Evolutionary conservation across 1,140 invertebrate species (phyloP).

Genomic region (Brachionus manjavacas): DNA sequence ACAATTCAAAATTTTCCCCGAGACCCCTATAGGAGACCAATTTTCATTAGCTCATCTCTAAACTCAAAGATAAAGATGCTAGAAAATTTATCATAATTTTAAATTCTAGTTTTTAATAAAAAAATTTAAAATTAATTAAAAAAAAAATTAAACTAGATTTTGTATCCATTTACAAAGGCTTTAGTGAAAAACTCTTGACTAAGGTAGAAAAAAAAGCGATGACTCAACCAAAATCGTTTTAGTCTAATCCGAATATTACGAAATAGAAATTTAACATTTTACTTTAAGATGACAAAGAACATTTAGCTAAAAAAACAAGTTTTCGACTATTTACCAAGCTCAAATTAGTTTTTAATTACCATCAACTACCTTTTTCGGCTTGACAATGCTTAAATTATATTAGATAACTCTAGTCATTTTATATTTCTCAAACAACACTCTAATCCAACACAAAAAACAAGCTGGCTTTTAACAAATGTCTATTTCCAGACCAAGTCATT

Average conservation of each 20-base stretch:
- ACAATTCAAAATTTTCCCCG: too few species aligned
- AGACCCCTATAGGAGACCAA: neutral
- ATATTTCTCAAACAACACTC: neutral
- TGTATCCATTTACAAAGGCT: neutral
- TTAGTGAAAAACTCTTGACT: neutral
- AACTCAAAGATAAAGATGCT: neutral
- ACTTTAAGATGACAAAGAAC: neutral
- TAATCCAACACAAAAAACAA: neutral
- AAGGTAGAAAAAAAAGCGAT: neutral
- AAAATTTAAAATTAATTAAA: neutral
- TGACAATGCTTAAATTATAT: neutral
- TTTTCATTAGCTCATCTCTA: neutral
- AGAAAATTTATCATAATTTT: neutral
- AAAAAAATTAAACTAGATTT: neutral
- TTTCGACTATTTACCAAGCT: neutral
- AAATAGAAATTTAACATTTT: neutral
- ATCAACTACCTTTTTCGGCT: neutral
- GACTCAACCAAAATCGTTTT: neutral
- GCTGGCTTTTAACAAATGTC: neutral
- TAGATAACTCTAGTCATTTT: constrained; percentile 33
- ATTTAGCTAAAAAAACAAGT: neutral
- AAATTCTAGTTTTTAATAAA: neutral
- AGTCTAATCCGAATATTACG: neutral
- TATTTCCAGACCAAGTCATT: neutral
- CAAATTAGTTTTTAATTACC: constrained; percentile 32